phyloP scores from a whole-genome alignment of 2,888 invertebrate genomes.

The Xylota sylvarum region DNA sequence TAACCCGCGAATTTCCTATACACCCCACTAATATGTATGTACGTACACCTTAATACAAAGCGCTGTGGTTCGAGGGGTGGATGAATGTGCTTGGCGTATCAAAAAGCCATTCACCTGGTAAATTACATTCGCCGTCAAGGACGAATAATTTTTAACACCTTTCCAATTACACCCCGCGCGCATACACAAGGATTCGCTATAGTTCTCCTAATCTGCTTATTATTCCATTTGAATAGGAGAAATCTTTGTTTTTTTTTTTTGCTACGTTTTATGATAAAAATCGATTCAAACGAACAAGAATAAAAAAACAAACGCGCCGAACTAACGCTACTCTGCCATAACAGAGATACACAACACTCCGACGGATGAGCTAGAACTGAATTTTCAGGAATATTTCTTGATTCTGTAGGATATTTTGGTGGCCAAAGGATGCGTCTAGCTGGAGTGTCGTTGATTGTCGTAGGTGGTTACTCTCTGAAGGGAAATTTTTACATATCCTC shows the following conservation, averaged over 20 bases:
- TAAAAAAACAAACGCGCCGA: conserved; percentile 37
- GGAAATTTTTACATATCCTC: conserved; percentile 31
- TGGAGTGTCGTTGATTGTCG: conserved; percentile 32
- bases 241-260: conserved; percentile 21
- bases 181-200: conserved; percentile 56
- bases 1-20: conserved; percentile 52
- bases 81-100: conserved; percentile 42
- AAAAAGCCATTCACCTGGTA: conserved; percentile 65
- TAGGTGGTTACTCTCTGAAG: conserved; percentile 20
- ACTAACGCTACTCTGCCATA: conserved; percentile 64
- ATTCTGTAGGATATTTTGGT: conserved; percentile 71
- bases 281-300: conserved; percentile 79
- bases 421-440: conserved; percentile 41
- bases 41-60: too few species aligned
- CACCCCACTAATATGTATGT: too few species aligned
- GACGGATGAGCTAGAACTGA: conserved; percentile 84
- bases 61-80: background rate
- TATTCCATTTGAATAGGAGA: conserved; percentile 35
- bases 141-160: conserved; percentile 65
- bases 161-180: conserved; percentile 21
- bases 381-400: conserved; percentile 79
- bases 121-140: conserved; percentile 68
- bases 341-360: conserved; percentile 81
- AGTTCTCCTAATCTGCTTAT: conserved; percentile 49
- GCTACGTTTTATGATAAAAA: conserved; percentile 78